phyloP scores from a whole-genome alignment of 2,113 vertebrate species.

The Sakesphorus luctuosus region DNA sequence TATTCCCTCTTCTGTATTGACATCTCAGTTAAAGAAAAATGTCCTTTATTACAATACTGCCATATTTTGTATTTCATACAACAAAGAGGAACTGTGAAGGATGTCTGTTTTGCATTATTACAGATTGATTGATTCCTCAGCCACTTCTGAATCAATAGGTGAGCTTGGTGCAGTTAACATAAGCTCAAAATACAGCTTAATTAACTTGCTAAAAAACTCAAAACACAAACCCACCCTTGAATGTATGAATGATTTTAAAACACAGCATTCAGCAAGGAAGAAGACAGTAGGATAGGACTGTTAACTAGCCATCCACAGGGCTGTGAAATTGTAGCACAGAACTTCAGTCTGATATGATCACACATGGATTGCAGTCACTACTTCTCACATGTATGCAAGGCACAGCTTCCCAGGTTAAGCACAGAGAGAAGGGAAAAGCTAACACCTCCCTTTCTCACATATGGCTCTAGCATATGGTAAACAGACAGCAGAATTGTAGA shows the following conservation, averaged over 20 bases:
- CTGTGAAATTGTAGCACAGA: background rate
- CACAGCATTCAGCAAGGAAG: background rate
- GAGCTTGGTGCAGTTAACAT: background rate
- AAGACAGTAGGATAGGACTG: background rate
- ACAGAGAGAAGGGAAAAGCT: background rate
- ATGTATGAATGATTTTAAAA: background rate
- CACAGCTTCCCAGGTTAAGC: background rate
- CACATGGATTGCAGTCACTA: background rate
- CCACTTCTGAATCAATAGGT: background rate
- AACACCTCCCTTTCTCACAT: conserved; percentile 40
- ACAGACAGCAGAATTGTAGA: background rate
- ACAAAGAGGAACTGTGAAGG: background rate
- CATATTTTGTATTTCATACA: background rate
- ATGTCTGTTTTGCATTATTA: background rate
- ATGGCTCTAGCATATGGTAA: conserved; percentile 49
- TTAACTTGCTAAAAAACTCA: background rate
- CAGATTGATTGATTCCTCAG: background rate
- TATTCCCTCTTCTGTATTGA: background rate
- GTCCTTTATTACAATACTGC: background rate
- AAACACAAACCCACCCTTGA: background rate
- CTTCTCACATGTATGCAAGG: background rate
- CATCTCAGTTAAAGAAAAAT: background rate
- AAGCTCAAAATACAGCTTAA: background rate
- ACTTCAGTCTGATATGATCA: background rate
- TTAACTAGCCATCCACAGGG: background rate